A percentile compares a stretch with the other conserved stretches of the same genome.
phyloP scores from a whole-genome alignment of 2,113 vertebrate species.

The Podilymbus podiceps region DNA sequence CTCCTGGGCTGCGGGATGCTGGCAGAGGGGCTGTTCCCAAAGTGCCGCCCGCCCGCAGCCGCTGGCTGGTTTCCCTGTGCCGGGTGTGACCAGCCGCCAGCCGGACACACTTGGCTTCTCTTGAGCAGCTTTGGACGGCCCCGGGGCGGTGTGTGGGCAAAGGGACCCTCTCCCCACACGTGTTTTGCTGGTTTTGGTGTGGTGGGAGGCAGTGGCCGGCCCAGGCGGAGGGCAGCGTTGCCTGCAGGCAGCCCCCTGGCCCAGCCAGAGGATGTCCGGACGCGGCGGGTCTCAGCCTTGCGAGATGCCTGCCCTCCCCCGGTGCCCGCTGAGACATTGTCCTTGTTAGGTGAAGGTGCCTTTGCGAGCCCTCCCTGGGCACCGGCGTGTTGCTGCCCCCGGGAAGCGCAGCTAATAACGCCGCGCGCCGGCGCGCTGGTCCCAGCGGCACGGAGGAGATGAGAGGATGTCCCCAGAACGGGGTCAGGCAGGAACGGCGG shows the following conservation, averaged over 20 bases:
- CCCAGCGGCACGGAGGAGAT: background rate
- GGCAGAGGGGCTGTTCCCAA: background rate
- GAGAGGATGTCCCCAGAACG: background rate
- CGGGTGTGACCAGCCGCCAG: fast-evolving
- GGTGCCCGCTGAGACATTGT: fast-evolving
- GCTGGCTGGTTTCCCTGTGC: background rate
- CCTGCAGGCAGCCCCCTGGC: background rate
- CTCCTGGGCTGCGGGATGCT: background rate
- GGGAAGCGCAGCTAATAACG: background rate
- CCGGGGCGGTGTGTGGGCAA: fast-evolving
- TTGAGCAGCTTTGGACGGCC: background rate
- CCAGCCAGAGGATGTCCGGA: fast-evolving
- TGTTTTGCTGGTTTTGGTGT: background rate
- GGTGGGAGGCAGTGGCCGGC: background rate
- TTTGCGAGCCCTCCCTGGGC: background rate
- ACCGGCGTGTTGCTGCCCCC: background rate
- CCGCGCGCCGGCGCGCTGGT: background rate
- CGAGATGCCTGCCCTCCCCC: fast-evolving
- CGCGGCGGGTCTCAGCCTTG: fast-evolving
- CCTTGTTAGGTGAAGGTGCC: slow-evolving; percentile 43
- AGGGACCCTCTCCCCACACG: fast-evolving
- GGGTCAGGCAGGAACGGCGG: slow-evolving; percentile 15
- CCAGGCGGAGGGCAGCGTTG: background rate
- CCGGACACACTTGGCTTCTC: fast-evolving
- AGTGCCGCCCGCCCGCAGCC: background rate